Conservation (phyloP, 2,797 vertebrate genomes). For the Chrosomus eos region DNA sequence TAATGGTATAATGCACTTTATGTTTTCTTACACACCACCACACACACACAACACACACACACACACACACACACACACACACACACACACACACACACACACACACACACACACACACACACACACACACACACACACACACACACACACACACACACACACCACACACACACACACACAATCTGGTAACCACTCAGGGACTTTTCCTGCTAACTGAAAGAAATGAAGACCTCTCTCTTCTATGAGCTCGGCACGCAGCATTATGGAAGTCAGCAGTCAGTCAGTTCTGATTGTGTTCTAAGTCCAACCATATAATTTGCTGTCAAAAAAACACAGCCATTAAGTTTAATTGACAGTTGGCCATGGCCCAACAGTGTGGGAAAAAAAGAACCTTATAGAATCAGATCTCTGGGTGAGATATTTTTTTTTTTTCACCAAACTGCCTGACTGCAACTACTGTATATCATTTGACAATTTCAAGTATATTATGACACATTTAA, state of each 20-base stretch:
- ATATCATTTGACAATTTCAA: neutral
- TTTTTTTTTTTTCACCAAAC: neutral
- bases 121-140: neutral
- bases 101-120: too few relatives aligned
- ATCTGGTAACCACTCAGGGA: slow-evolving; percentile 16
- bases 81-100: neutral
- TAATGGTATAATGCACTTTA: slow-evolving; percentile 19
- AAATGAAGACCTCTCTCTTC: neutral
- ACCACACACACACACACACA: neutral
- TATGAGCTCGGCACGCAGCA: neutral
- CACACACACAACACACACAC: neutral
- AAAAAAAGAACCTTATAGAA: slow-evolving; percentile 7
- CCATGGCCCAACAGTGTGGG: neutral
- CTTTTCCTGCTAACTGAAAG: neutral
- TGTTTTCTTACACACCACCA: neutral
- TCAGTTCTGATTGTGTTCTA: neutral
- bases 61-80: neutral
- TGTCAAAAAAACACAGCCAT: slow-evolving; percentile 42
- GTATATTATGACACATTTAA: neutral
- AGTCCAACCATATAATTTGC: slow-evolving; percentile 33
- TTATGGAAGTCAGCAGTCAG: slow-evolving; percentile 16
- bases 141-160: neutral
- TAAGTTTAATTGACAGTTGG: slow-evolving; percentile 49
- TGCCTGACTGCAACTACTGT: neutral
- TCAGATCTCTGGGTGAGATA: slow-evolving; percentile 1